A percentile compares a stretch with the other conserved stretches of the same genome.
Conservation (phyloP, 2,113 vertebrate genomes). For the Myrmecophaga tridactyla region DNA sequence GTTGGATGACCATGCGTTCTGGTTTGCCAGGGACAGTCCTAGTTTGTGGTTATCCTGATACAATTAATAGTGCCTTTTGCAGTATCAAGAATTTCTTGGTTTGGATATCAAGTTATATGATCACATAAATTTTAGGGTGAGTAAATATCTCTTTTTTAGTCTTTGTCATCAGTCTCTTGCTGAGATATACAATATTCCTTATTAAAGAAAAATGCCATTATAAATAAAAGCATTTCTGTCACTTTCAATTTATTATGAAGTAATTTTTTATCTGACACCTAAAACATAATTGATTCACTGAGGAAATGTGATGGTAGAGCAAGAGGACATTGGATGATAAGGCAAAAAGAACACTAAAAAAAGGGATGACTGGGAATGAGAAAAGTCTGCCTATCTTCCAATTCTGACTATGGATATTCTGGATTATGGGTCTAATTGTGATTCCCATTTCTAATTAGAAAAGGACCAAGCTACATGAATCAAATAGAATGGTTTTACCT, state of each 20-base stretch:
- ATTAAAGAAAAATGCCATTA: neutral
- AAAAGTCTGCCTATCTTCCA: neutral
- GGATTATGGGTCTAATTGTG: neutral
- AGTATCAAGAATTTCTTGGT: neutral
- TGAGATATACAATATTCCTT: neutral
- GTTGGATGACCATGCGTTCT: neutral
- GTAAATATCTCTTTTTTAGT: neutral
- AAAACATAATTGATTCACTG: neutral
- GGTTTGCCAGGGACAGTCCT: neutral
- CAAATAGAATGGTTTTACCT: neutral
- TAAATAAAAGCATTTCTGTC: neutral
- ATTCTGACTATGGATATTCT: neutral
- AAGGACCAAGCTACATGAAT: neutral
- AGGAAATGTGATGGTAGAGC: neutral
- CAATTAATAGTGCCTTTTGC: neutral
- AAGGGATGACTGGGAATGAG: neutral
- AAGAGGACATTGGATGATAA: neutral
- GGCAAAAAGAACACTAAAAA: neutral
- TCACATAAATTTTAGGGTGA: neutral
- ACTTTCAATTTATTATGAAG: constrained; percentile 1
- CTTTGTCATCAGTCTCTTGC: neutral
- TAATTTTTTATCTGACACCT: neutral
- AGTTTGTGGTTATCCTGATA: neutral
- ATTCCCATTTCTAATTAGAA: neutral
- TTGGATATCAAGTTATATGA: neutral